A percentile compares a stretch with the other conserved stretches of the same genome.
Evolutionary conservation across 2,797 vertebrate genomes (phyloP).

Genomic region (Tokudaia muenninki): DNA sequence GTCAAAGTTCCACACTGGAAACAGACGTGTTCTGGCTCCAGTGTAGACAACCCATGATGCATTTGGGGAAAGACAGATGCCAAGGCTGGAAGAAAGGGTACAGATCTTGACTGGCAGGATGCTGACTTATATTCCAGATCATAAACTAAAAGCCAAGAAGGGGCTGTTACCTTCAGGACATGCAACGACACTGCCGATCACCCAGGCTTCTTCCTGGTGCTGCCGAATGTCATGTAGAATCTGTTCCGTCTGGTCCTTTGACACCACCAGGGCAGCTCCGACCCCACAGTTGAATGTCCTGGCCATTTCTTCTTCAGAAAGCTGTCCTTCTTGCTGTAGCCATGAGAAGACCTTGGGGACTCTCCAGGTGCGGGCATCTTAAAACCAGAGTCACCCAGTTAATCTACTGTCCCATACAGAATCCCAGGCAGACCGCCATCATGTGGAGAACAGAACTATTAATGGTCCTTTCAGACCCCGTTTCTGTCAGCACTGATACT

Average conservation of each 20-base stretch:
- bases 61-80: not conserved
- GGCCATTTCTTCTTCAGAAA: slow-evolving; percentile 95
- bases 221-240: slow-evolving; percentile 90
- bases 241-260: slow-evolving; percentile 89
- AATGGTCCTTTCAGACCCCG: not conserved
- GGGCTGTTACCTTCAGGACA: slow-evolving; percentile 89
- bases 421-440: not conserved
- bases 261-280: slow-evolving; percentile 93
- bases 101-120: not conserved
- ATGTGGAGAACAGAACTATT: not conserved
- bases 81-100: not conserved
- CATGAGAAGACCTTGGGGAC: slow-evolving; percentile 95
- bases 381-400: slow-evolving; percentile 35
- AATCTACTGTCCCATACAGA: not conserved
- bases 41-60: accelerated
- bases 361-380: slow-evolving; percentile 95
- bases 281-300: slow-evolving; percentile 97
- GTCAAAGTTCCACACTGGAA: not conserved
- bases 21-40: not conserved
- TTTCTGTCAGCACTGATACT: not conserved
- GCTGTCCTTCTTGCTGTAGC: slow-evolving; percentile 92
- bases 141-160: not conserved
- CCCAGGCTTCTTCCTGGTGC: slow-evolving; percentile 92
- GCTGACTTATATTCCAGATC: not conserved
- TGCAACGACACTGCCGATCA: slow-evolving; percentile 91